phyloP scores from a whole-genome alignment of 2,797 vertebrate genomes.

The Gouania willdenowi region DNA sequence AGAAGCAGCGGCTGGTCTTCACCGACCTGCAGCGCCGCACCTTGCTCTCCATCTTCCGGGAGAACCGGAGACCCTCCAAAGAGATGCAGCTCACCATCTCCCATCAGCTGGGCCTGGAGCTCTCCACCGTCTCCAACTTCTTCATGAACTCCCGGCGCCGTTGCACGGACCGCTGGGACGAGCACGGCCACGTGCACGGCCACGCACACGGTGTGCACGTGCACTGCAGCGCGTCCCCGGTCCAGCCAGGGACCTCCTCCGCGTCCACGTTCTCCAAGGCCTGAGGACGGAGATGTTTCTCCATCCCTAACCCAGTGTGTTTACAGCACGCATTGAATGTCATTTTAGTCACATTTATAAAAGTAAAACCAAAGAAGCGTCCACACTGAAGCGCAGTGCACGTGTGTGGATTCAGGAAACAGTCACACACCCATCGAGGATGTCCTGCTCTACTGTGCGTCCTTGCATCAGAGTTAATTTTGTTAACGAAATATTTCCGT shows the following conservation, averaged over 20 bases:
- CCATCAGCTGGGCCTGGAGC: constrained; percentile 95
- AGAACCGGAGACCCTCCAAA: constrained; percentile 96
- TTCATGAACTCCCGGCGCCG: constrained; percentile 97
- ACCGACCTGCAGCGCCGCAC: constrained; percentile 98
- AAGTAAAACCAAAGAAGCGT: too few relatives aligned
- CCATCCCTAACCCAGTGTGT: constrained; percentile 3
- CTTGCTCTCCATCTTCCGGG: constrained; percentile 96
- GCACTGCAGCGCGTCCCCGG: constrained; percentile 53
- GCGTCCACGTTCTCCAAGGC: constrained; percentile 92
- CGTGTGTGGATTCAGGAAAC: too few relatives aligned
- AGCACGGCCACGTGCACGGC: constrained; percentile 81
- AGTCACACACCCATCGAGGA: too few relatives aligned
- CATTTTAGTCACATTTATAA: too few relatives aligned
- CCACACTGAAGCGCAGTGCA: too few relatives aligned
- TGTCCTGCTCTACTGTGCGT: too few relatives aligned
- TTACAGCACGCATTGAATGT: too few relatives aligned
- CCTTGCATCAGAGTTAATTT: too few relatives aligned
- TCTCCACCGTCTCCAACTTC: constrained; percentile 97
- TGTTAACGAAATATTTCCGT: too few relatives aligned
- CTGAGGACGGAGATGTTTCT: constrained; percentile 50
- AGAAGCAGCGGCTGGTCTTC: constrained; percentile 97
- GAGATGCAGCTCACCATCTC: constrained; percentile 99
- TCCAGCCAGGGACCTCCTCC: constrained; percentile 78
- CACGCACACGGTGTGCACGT: constrained; percentile 70
- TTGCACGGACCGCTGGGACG: constrained; percentile 92